Conservation (phyloP, 2,797 vertebrate genomes). For the Pangasius mekongensis region DNA sequence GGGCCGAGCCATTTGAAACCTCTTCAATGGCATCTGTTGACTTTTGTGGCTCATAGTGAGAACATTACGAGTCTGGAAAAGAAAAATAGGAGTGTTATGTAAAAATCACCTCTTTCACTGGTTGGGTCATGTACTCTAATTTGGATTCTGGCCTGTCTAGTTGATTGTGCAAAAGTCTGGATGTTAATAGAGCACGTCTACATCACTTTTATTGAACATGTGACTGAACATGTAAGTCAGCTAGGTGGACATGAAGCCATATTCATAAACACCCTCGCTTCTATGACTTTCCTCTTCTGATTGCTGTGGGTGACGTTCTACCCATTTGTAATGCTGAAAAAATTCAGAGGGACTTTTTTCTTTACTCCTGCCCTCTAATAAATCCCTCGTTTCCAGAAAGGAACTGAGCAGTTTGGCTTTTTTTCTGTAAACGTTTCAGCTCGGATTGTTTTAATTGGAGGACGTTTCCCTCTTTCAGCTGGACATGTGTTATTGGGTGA, state of each 20-base stretch:
- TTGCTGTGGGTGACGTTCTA: slow-evolving; percentile 24
- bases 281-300: slow-evolving; percentile 18
- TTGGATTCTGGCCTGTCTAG: background rate
- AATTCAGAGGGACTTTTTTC: slow-evolving; percentile 31
- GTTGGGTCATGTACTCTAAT: background rate
- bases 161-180: background rate
- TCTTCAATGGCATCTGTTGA: background rate
- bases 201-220: background rate
- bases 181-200: background rate
- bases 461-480: slow-evolving; percentile 40
- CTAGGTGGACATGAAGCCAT: slow-evolving; percentile 26
- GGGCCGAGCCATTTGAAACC: background rate
- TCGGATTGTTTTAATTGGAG: slow-evolving; percentile 53
- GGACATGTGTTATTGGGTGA: slow-evolving; percentile 45
- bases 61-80: slow-evolving; percentile 26
- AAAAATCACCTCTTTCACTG: background rate
- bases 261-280: slow-evolving; percentile 6
- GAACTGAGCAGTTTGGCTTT: slow-evolving; percentile 40
- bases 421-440: slow-evolving; percentile 51
- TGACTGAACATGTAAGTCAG: background rate
- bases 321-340: slow-evolving; percentile 50
- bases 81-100: slow-evolving; percentile 14
- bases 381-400: slow-evolving; percentile 49
- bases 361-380: slow-evolving; percentile 25
- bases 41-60: slow-evolving; percentile 24